These are phyloP conservation scores for Glaucopsyche alexis DNA, from an alignment of 2,888 invertebrate genomes.

Conservation along the genomic window DNA sequence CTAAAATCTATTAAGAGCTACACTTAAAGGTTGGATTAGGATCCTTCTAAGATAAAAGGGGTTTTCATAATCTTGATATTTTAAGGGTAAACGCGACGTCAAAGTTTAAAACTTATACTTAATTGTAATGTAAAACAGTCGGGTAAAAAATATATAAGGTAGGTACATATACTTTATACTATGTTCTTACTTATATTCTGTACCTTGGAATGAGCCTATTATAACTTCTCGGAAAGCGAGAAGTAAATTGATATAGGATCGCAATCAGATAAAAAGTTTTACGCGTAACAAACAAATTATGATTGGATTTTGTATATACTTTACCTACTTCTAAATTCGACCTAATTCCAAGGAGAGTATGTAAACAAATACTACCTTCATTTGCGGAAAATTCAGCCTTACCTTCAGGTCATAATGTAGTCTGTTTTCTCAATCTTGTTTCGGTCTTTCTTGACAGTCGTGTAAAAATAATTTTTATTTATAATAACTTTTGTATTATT, in stretches of 20 bases:
- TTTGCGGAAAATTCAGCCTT: not conserved
- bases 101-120: not conserved
- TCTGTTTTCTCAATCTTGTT: too few species aligned
- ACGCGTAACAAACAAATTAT: not conserved
- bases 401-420: too few species aligned
- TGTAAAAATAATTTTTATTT: too few species aligned
- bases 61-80: not conserved
- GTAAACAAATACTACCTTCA: not conserved
- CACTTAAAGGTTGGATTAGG: not conserved
- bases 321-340: not conserved
- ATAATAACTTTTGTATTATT: too few species aligned
- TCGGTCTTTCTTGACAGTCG: too few species aligned
- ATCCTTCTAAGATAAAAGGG: not conserved
- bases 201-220: too few species aligned
- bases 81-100: not conserved
- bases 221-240: too few species aligned
- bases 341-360: not conserved
- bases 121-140: too few species aligned
- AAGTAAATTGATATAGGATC: not conserved
- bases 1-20: not conserved
- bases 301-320: not conserved
- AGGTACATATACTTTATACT: too few species aligned
- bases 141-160: too few species aligned
- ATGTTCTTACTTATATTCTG: too few species aligned
- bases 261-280: conserved; percentile 1